These are phyloP conservation scores for Caerostris darwini DNA, from an alignment of 1,140 invertebrate species.

Conservation along the genomic window DNA sequence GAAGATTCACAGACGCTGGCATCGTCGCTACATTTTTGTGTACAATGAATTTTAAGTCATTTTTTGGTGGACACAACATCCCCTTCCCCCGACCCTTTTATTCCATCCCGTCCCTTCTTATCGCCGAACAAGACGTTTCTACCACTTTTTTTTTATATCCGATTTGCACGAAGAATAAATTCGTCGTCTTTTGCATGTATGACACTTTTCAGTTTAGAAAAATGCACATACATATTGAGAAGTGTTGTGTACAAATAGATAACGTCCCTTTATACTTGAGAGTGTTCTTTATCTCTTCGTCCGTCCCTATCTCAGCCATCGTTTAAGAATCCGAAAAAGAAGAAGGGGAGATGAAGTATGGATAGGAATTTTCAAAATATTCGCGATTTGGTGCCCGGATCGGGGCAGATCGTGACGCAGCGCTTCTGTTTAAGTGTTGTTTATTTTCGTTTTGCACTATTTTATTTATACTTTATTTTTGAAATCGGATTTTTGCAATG, in stretches of 20 bases:
- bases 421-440: conserved; percentile 58
- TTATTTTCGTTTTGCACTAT: conserved; percentile 3
- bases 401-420: conserved; percentile 21
- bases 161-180: conserved; percentile 75
- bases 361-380: conserved; percentile 57
- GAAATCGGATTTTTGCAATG: conserved; percentile 39
- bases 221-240: conserved; percentile 78
- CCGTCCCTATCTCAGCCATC: conserved; percentile 54
- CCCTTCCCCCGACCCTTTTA: conserved; percentile 27
- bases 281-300: conserved; percentile 68
- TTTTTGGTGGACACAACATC: conserved; percentile 76
- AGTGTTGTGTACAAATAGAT: conserved; percentile 77
- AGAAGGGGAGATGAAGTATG: conserved; percentile 34
- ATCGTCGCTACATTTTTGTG: conserved; percentile 71
- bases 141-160: conserved; percentile 65
- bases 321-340: conserved; percentile 38
- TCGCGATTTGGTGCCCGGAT: neutral
- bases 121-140: conserved; percentile 71
- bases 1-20: conserved; percentile 56
- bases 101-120: conserved; percentile 47
- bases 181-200: conserved; percentile 77
- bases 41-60: conserved; percentile 78
- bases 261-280: conserved; percentile 69
- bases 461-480: conserved; percentile 29
- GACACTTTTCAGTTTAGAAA: conserved; percentile 77